phyloP scores from a whole-genome alignment of 1,140 invertebrate species.

The Ganaspis sp. region DNA sequence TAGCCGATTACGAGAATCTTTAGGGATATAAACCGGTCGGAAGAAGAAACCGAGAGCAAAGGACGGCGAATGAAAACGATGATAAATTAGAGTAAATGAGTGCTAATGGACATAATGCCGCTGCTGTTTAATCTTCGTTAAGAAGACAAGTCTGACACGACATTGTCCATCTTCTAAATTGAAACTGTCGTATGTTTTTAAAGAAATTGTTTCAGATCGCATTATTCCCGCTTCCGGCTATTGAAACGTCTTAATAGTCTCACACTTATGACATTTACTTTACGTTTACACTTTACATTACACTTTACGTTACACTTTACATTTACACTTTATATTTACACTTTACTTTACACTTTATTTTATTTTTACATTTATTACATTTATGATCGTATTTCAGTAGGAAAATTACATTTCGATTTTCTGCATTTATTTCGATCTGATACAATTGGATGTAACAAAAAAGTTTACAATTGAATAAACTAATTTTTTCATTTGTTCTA shows the following conservation, averaged over 20 bases:
- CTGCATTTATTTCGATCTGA: no score
- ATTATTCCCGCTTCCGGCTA: conserved; percentile 31
- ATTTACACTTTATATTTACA: no score
- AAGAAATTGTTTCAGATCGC: conserved; percentile 58
- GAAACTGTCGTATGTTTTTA: conserved; percentile 56
- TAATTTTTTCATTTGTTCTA: no score
- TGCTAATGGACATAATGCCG: conserved; percentile 64
- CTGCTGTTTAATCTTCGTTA: conserved; percentile 66
- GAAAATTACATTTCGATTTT: no score
- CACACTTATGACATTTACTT: no score
- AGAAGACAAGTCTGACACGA: conserved; percentile 58
- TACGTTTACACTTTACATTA: no score
- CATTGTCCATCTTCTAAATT: conserved; percentile 57
- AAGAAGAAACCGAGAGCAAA: conserved; percentile 42
- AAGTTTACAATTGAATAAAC: no score
- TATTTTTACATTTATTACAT: no score
- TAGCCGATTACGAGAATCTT: conserved; percentile 11
- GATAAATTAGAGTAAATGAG: conserved; percentile 66
- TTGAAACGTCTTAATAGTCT: conserved; percentile 3
- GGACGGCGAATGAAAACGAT: conserved; percentile 58
- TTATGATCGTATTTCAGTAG: no score
- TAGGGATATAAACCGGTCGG: conserved; percentile 29
- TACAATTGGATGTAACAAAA: no score
- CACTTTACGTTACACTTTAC: no score
- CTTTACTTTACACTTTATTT: no score